Conservation (phyloP, 1,140 invertebrate species). For the Drosophila kurseongensis region DNA sequence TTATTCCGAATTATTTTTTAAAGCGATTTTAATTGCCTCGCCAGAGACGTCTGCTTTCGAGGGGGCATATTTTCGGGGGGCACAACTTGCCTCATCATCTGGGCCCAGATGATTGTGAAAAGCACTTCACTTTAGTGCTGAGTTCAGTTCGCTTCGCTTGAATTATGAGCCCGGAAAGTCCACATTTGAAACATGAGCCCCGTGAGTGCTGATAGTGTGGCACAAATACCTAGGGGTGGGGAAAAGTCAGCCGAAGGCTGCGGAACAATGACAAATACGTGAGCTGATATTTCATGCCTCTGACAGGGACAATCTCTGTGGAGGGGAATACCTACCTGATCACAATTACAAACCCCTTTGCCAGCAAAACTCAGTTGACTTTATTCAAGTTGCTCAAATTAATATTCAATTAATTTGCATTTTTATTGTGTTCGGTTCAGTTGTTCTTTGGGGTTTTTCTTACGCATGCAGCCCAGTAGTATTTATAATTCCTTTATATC, state of each 20-base stretch:
- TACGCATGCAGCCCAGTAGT: constrained; percentile 70
- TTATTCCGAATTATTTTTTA: constrained; percentile 45
- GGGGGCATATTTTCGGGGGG: background rate
- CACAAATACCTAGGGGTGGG: constrained; percentile 6
- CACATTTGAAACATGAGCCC: constrained; percentile 69
- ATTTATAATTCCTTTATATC: constrained; percentile 42
- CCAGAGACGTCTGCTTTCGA: constrained; percentile 53
- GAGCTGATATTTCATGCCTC: constrained; percentile 42
- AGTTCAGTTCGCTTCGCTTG: constrained; percentile 27
- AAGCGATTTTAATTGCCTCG: constrained; percentile 69
- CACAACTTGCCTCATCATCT: constrained; percentile 52
- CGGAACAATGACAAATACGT: constrained; percentile 57
- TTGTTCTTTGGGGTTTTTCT: constrained; percentile 50
- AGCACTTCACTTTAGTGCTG: constrained; percentile 48
- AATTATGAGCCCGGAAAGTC: constrained; percentile 37
- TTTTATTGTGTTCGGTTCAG: constrained; percentile 56
- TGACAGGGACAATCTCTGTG: constrained; percentile 4
- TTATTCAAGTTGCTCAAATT: constrained; percentile 66
- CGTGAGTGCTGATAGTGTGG: constrained; percentile 69
- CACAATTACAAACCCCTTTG: constrained; percentile 2
- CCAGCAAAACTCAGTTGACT: constrained; percentile 24
- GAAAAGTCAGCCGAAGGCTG: background rate
- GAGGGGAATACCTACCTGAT: constrained; percentile 29
- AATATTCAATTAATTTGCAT: constrained; percentile 80
- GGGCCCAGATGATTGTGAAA: constrained; percentile 54